These are phyloP conservation scores for Etheostoma perlongum DNA, from an alignment of 2,797 vertebrate genomes.

Conservation along the genomic window DNA sequence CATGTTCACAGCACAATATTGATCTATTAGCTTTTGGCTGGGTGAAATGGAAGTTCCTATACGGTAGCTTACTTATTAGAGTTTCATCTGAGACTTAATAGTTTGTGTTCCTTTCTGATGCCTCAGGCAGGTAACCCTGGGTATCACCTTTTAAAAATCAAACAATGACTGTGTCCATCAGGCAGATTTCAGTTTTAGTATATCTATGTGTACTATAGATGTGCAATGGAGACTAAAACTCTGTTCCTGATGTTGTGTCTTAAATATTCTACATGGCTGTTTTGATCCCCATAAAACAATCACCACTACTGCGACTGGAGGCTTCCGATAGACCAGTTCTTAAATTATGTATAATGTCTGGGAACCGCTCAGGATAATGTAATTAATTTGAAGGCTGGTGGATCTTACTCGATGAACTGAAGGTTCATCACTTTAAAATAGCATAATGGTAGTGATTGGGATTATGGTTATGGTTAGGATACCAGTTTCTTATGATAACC, in stretches of 20 bases:
- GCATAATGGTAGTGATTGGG: not conserved
- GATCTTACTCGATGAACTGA: not conserved
- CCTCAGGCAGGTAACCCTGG: constrained; percentile 7
- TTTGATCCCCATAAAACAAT: not conserved
- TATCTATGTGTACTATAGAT: not conserved
- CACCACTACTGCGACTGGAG: not conserved
- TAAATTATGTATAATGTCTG: not conserved
- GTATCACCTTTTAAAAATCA: constrained; percentile 9
- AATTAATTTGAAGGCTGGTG: not conserved
- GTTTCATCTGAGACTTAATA: constrained; percentile 27
- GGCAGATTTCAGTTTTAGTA: not conserved
- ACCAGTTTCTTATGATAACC: not conserved
- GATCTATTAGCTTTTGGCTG: constrained; percentile 44
- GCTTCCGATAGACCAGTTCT: not conserved
- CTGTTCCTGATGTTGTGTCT: not conserved
- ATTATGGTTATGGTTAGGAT: not conserved
- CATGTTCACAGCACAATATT: constrained; percentile 38
- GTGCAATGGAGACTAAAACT: not conserved
- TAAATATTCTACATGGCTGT: not conserved
- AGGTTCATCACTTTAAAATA: not conserved
- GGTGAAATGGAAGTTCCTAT: constrained; percentile 32
- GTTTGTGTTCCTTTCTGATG: constrained; percentile 28
- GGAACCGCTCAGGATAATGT: not conserved
- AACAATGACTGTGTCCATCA: not conserved
- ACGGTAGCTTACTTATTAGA: constrained; percentile 27